Evolutionary conservation across 2,888 invertebrate species (phyloP).

Genomic region (Drosophila formosana): DNA sequence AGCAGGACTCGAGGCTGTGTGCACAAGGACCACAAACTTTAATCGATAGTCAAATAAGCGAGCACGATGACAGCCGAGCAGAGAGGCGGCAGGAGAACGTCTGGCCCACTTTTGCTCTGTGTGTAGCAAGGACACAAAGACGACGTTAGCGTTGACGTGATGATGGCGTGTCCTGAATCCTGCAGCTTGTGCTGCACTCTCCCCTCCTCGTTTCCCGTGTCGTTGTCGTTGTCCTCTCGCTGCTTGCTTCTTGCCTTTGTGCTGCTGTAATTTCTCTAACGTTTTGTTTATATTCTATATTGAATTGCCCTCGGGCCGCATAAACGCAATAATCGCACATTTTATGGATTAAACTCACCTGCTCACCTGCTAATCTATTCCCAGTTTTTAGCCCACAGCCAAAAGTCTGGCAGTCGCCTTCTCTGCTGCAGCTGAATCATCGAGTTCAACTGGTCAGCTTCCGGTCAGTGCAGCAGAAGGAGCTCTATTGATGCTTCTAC

Average conservation of each 20-base stretch:
- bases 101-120: slow-evolving; percentile 25
- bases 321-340: slow-evolving; percentile 82
- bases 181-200: slow-evolving; percentile 22
- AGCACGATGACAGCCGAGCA: slow-evolving; percentile 12
- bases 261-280: slow-evolving; percentile 74
- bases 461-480: neutral
- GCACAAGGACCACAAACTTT: slow-evolving; percentile 72
- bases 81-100: slow-evolving; percentile 18
- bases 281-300: slow-evolving; percentile 79
- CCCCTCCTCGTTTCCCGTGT: neutral
- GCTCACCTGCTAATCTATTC: slow-evolving; percentile 73
- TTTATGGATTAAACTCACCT: slow-evolving; percentile 83
- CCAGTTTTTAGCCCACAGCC: slow-evolving; percentile 38
- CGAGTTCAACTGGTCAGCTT: neutral
- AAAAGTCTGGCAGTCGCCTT: slow-evolving; percentile 9
- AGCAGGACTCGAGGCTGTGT: slow-evolving; percentile 70
- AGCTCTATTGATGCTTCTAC: neutral
- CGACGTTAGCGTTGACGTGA: slow-evolving; percentile 16
- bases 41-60: slow-evolving; percentile 79
- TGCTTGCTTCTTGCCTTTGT: slow-evolving; percentile 47
- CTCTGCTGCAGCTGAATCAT: slow-evolving; percentile 3
- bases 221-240: too few relatives aligned
- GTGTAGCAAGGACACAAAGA: slow-evolving; percentile 36
- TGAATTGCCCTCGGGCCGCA: slow-evolving; percentile 71
- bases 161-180: slow-evolving; percentile 9